A percentile compares a stretch with the other conserved stretches of the same genome.
Conservation (phyloP, 2,888 invertebrate species). For the Xylota sylvarum region DNA sequence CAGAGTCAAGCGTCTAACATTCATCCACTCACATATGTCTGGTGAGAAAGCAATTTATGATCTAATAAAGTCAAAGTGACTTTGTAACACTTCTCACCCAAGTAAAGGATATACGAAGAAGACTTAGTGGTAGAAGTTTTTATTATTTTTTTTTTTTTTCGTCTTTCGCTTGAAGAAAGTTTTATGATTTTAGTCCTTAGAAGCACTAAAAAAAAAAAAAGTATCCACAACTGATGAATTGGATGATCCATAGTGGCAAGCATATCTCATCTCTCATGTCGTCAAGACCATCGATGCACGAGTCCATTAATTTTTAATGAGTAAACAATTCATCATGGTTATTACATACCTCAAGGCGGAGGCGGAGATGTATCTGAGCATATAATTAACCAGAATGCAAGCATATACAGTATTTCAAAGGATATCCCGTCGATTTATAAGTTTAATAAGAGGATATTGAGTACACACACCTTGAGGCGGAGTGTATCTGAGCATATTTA, state of each 20-base stretch:
- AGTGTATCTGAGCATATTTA: constrained; percentile 3
- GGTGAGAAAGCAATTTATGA: constrained; percentile 69
- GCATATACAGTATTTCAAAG: background rate
- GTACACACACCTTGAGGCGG: background rate
- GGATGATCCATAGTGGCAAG: constrained; percentile 20
- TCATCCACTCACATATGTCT: constrained; percentile 72
- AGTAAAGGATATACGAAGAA: background rate
- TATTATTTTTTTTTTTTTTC: constrained; percentile 3
- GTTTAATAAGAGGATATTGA: too few relatives aligned
- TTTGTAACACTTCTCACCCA: constrained; percentile 62
- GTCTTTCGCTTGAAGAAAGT: constrained; percentile 23
- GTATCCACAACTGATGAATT: constrained; percentile 11
- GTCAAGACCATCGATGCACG: background rate
- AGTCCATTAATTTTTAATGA: constrained; percentile 16
- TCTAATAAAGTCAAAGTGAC: constrained; percentile 75
- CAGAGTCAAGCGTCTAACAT: constrained; percentile 56
- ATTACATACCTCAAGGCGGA: background rate
- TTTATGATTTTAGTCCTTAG: constrained; percentile 32
- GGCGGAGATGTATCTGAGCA: background rate
- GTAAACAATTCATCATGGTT: background rate
- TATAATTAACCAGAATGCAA: background rate
- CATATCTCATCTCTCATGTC: background rate
- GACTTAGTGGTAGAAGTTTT: constrained; percentile 16
- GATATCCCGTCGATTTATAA: background rate
- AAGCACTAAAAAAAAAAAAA: constrained; percentile 18